A percentile compares a stretch with the other conserved stretches of the same genome.
These are phyloP conservation scores for Hemithea aestivaria DNA, from an alignment of 2,888 invertebrate genomes.

Conservation along the genomic window DNA sequence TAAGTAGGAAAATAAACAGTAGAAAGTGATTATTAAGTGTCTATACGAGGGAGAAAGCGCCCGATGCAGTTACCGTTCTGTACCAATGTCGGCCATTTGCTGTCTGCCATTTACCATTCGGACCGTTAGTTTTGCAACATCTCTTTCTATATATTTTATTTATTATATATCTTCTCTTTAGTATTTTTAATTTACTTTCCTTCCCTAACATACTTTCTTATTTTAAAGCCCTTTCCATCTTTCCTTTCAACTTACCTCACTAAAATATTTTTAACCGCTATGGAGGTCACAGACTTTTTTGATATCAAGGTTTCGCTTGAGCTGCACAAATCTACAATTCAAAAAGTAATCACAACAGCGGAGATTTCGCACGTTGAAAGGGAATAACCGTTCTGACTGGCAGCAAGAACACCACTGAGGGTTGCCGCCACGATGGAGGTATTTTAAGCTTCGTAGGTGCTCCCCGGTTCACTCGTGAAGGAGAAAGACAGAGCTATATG, in stretches of 20 bases:
- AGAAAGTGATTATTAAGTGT: conserved; percentile 43
- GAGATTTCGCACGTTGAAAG: conserved; percentile 40
- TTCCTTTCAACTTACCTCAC: conserved; percentile 50
- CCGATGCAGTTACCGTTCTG: conserved; percentile 32
- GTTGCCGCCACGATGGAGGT: conserved; percentile 53
- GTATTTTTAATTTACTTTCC: conserved; percentile 20
- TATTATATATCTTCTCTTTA: conserved; percentile 17
- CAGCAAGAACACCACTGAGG: conserved; percentile 68
- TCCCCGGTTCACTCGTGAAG: conserved; percentile 47
- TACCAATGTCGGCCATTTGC: conserved; percentile 64
- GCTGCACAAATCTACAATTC: conserved; percentile 53
- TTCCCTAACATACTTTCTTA: conserved; percentile 24
- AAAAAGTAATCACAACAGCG: conserved; percentile 54
- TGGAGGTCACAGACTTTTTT: conserved; percentile 29
- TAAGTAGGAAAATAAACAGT: conserved; percentile 23
- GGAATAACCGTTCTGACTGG: conserved; percentile 45
- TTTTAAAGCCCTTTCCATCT: conserved; percentile 15
- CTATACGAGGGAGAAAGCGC: conserved; percentile 62
- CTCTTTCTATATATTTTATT: conserved; percentile 19
- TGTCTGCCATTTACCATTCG: conserved; percentile 27
- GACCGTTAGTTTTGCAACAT: conserved; percentile 34
- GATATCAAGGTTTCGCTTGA: conserved; percentile 34
- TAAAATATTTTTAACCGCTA: conserved; percentile 38
- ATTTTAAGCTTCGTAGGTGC: conserved; percentile 69
- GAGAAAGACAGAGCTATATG: conserved; percentile 48